Evolutionary conservation across 1,140 invertebrate genomes (phyloP).

Genomic region (Paracyclopina nana): DNA sequence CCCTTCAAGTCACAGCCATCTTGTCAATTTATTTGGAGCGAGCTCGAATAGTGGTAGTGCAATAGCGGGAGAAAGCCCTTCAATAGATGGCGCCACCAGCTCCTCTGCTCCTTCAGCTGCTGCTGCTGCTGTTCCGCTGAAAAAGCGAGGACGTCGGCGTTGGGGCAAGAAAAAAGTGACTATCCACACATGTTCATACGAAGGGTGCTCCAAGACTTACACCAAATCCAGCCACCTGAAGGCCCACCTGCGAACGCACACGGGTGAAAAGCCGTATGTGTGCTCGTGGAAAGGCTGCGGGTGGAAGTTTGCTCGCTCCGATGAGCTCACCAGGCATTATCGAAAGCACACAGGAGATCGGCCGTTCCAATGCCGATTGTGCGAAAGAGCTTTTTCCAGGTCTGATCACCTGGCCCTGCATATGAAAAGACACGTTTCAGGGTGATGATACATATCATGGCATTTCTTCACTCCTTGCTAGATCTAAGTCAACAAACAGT

Average conservation of each 20-base stretch:
- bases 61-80: no score
- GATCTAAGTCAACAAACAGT: no score
- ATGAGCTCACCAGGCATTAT: constrained; percentile 41
- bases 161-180: constrained; percentile 22
- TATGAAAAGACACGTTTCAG: constrained; percentile 40
- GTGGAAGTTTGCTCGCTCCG: constrained; percentile 46
- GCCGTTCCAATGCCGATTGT: constrained; percentile 35
- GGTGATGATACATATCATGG: no score
- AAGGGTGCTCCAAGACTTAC: constrained; percentile 45
- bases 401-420: constrained; percentile 43
- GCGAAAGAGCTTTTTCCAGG: constrained; percentile 38
- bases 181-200: constrained; percentile 39
- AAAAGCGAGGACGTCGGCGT: not conserved
- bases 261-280: constrained; percentile 50
- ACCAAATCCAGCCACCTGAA: constrained; percentile 50
- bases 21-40: no score
- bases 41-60: no score
- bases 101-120: no score
- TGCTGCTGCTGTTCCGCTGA: no score
- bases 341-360: constrained; percentile 37
- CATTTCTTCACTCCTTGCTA: no score
- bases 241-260: constrained; percentile 41
- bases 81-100: no score
- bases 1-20: no score
- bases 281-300: constrained; percentile 51